A percentile compares a stretch with the other conserved stretches of the same genome.
These are phyloP conservation scores for Meteorus colon DNA, from an alignment of 2,888 invertebrate genomes.

Conservation along the genomic window DNA sequence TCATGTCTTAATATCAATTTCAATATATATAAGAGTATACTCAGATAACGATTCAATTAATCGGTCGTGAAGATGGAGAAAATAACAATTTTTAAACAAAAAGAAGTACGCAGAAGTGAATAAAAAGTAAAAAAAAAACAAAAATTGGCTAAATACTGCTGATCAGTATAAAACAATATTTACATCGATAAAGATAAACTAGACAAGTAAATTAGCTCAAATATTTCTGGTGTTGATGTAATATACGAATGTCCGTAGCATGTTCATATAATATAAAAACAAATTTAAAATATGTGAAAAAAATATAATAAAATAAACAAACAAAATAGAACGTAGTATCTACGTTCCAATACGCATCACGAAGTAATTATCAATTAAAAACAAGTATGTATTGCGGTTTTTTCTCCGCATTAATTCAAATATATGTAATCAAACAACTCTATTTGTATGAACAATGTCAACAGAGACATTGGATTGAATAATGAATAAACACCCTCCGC, in stretches of 20 bases:
- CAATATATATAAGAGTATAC: slow-evolving; percentile 23
- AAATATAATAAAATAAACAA: background rate
- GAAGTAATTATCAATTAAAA: background rate
- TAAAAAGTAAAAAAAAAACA: background rate
- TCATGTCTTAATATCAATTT: slow-evolving; percentile 1
- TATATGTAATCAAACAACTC: slow-evolving; percentile 2
- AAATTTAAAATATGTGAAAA: background rate
- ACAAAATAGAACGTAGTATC: background rate
- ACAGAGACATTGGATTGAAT: slow-evolving; percentile 48
- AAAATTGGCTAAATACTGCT: background rate
- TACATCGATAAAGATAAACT: background rate
- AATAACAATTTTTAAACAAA: background rate
- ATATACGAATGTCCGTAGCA: background rate
- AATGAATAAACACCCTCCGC: slow-evolving; percentile 23
- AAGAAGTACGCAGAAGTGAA: background rate
- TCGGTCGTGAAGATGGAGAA: background rate
- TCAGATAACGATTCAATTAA: background rate
- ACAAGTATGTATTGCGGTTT: slow-evolving; percentile 11
- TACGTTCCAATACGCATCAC: background rate
- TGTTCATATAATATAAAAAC: background rate
- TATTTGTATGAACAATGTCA: slow-evolving; percentile 30
- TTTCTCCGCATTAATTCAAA: background rate
- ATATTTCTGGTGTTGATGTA: background rate
- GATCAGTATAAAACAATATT: background rate
- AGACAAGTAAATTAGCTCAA: background rate